Evolutionary conservation across 2,797 vertebrate genomes (phyloP).

Genomic region (Psittacula echo): DNA sequence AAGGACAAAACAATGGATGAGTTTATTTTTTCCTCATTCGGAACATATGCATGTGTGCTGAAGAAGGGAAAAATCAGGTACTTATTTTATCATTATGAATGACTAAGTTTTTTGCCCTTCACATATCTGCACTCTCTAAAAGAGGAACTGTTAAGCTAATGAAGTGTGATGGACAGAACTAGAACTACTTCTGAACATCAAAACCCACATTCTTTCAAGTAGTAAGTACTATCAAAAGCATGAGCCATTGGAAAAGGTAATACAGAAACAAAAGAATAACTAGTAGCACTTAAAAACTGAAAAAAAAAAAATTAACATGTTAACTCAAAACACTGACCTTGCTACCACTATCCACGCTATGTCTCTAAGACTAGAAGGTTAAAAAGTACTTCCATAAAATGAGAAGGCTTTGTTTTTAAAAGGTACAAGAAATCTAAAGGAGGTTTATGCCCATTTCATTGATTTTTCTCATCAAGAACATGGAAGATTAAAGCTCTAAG

Average conservation of each 20-base stretch:
- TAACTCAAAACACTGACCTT: neutral
- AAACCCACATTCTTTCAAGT: neutral
- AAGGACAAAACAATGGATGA: neutral
- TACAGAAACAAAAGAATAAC: neutral
- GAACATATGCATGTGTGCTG: neutral
- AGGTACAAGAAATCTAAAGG: neutral
- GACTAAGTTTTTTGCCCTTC: neutral
- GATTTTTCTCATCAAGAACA: neutral
- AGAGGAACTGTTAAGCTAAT: neutral
- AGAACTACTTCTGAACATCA: neutral
- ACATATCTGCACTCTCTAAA: neutral
- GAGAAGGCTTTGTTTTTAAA: neutral
- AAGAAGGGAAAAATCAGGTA: neutral
- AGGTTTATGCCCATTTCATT: neutral
- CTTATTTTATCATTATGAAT: neutral
- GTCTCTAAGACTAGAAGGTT: neutral
- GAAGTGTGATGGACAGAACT: neutral
- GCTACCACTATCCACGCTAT: neutral
- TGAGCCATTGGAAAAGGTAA: neutral
- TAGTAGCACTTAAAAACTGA: neutral
- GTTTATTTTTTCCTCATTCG: neutral
- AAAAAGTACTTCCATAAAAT: neutral
- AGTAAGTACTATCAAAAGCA: neutral
- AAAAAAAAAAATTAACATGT: neutral
- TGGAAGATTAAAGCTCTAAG: neutral